Percentiles rank a stretch among this genome's conserved stretches.
These are phyloP conservation scores for Lytechinus pictus DNA, from an alignment of 35 echinoderm and acorn worm species.

Conservation along the genomic window DNA sequence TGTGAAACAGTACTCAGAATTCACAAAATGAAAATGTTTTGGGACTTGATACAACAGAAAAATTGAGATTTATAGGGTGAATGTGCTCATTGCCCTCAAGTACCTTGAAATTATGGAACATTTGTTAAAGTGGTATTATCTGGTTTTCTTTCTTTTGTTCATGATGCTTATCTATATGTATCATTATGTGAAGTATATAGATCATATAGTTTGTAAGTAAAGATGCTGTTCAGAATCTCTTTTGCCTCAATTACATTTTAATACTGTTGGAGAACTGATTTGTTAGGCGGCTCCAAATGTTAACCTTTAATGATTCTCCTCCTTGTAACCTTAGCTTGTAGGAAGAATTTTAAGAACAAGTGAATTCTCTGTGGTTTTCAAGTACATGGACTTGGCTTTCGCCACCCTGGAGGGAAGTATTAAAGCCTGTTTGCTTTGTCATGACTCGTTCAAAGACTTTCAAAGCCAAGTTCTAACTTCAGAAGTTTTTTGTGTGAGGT, in stretches of 20 bases:
- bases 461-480: too few relatives aligned
- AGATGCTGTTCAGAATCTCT: too few relatives aligned
- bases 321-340: not conserved
- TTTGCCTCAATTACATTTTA: too few relatives aligned
- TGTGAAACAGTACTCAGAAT: too few relatives aligned
- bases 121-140: not conserved
- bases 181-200: not conserved
- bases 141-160: not conserved
- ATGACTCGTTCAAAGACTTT: too few relatives aligned
- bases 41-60: too few relatives aligned
- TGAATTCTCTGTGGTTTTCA: not conserved
- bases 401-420: not conserved
- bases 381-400: not conserved
- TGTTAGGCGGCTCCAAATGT: not conserved
- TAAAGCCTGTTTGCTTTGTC: not conserved
- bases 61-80: too few relatives aligned
- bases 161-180: not conserved
- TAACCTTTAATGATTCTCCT: not conserved
- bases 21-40: too few relatives aligned
- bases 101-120: not conserved
- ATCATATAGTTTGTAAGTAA: not conserved
- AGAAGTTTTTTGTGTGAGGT: too few relatives aligned
- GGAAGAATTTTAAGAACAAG: not conserved
- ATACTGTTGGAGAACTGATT: not conserved
- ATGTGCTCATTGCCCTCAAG: too few relatives aligned